Conservation (phyloP, 2,888 invertebrate species). For the Drosophila atripex region DNA sequence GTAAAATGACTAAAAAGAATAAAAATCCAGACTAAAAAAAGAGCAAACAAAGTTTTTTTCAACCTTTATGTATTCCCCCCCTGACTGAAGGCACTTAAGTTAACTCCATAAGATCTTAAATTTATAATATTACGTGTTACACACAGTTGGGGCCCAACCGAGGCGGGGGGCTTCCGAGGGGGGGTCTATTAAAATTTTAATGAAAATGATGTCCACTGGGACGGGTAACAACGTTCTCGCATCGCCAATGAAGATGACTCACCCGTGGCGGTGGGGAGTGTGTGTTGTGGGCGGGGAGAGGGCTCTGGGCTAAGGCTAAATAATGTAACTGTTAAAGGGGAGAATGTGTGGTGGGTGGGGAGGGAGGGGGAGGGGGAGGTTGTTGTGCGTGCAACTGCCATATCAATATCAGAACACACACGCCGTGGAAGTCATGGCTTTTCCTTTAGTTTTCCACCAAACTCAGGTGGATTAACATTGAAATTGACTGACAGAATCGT, state of each 20-base stretch:
- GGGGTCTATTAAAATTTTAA: conserved; percentile 73
- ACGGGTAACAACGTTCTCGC: conserved; percentile 50
- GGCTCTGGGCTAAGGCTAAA: conserved; percentile 28
- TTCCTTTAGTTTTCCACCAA: background rate
- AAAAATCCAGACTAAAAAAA: too few species aligned
- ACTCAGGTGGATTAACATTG: conserved; percentile 50
- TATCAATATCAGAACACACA: conserved; percentile 66
- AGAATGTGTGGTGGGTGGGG: background rate
- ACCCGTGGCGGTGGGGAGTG: conserved; percentile 20
- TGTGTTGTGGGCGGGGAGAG: background rate
- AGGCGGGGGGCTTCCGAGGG: background rate
- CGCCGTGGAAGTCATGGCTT: background rate
- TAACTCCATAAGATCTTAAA: conserved; percentile 41
- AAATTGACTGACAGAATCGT: conserved; percentile 43
- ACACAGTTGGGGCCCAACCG: conserved; percentile 7
- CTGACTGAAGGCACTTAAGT: conserved; percentile 17
- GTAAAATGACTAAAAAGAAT: too few species aligned
- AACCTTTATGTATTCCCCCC: too few species aligned
- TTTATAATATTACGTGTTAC: conserved; percentile 51
- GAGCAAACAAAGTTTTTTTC: background rate
- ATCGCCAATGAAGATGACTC: conserved; percentile 60
- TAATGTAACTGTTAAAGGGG: conserved; percentile 10
- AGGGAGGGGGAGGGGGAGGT: background rate
- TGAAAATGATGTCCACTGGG: conserved; percentile 71
- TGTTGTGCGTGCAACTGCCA: conserved; percentile 73